Percentiles rank a stretch among this genome's conserved stretches.
Conservation (phyloP, 2,888 invertebrate species). For the Nephrotoma appendiculata region DNA sequence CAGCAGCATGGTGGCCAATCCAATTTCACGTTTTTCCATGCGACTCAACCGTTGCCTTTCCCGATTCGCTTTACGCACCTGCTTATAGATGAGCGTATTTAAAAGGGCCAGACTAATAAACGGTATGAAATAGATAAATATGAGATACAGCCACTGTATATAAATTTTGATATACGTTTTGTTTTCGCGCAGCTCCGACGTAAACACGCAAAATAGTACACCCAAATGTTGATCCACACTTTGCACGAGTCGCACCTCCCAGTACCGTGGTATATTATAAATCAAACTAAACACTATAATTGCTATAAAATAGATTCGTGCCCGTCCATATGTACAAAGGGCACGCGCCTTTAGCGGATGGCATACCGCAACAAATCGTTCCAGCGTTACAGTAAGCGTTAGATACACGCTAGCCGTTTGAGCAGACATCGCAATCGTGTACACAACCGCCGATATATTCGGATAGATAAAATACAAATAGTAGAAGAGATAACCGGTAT, state of each 20-base stretch:
- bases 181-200: slow-evolving; percentile 53
- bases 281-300: slow-evolving; percentile 67
- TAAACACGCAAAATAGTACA: slow-evolving; percentile 54
- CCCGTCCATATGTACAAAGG: slow-evolving; percentile 79
- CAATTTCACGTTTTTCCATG: slow-evolving; percentile 82
- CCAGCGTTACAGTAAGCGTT: slow-evolving; percentile 77
- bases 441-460: slow-evolving; percentile 63
- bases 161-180: slow-evolving; percentile 69
- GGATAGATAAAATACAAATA: slow-evolving; percentile 70
- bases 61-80: slow-evolving; percentile 77
- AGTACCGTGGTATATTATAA: slow-evolving; percentile 74
- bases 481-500: slow-evolving; percentile 59
- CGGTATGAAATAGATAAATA: slow-evolving; percentile 88
- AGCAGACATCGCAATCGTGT: slow-evolving; percentile 71
- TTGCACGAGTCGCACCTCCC: slow-evolving; percentile 45
- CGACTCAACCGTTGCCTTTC: slow-evolving; percentile 82
- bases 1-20: slow-evolving; percentile 86
- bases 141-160: slow-evolving; percentile 86
- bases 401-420: slow-evolving; percentile 92
- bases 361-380: slow-evolving; percentile 88
- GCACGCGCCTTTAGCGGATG: slow-evolving; percentile 79
- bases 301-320: slow-evolving; percentile 66
- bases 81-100: slow-evolving; percentile 79
- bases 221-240: slow-evolving; percentile 34
- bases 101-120: slow-evolving; percentile 76